Base-by-base conservation (phyloP, 2,797 vertebrate species). In the Gorsachius magnificus region DNA sequence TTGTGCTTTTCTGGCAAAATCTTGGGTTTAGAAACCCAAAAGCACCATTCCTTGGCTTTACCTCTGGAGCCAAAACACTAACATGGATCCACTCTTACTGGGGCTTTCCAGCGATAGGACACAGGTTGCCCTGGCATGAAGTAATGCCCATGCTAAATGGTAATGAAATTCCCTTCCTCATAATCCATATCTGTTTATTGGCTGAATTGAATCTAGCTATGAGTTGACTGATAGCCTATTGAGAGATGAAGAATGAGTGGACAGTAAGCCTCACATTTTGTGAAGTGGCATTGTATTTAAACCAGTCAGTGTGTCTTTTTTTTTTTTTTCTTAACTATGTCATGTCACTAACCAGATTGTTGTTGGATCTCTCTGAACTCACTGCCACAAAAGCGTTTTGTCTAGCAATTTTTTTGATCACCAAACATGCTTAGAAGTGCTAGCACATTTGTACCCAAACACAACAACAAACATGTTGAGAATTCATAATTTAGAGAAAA, bases 131-230 rank as follows among this genome's bases (percentile, higher is more conserved):
- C 10, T 46, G 22, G 7, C 10, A 9, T 5, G 5, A 64, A 48
- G 19, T 36, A 28, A 12, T 12, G 10, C 3, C 28, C 8, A 0
- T 33, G n/a, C 6, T 16, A 19, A 72, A 63, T n/a, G 31, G 50
- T 9, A 26, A n/a, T 0, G 0, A 11, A 66, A 13, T 19, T 5
- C 4, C 2, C 4, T 43, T 89, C 33, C 16, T 74, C 1, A 0
- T 43, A 22, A 33, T 45, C 22, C 9, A 1, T 35, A 6, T n/a
- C 25, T 16, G 17, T 21, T 21, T 48, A 13, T 0, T 78, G 26
- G 4, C 17, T 20, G 16, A 54, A 28, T 3, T 45, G 22, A 53
- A 11, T 50, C 0, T 4, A 61, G 16, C 11, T 74, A 13, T 61
- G 66, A 12, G 8, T 69, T 35, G 17, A 61, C 19, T 43, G 25